Evolutionary conservation across 2,797 vertebrate genomes (phyloP), one percentile per base, ranked within the genome.

Genomic region (Macropus fuliginosus): DNA sequence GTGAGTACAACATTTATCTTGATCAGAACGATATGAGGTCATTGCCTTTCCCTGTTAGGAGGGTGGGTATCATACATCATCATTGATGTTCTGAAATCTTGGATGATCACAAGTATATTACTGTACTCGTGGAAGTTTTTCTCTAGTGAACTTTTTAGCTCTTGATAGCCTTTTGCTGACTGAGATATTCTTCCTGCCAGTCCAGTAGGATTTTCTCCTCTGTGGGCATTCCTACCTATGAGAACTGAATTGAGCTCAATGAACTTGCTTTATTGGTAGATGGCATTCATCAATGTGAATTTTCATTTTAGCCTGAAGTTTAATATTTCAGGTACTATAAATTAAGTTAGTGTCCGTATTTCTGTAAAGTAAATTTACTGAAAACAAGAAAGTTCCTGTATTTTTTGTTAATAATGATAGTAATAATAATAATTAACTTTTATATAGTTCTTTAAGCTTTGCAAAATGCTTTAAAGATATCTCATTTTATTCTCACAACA

Each of bases 261-360:
- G 40, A 92, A 90, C 94, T 96, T 89, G n/a, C 55, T 56, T 92
- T 95, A 96, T 81, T 89, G 94, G 59, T 87, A 90, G 93, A 54
- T 1, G 31, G n/a, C 28, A 94, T 94, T 16, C 93, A 90, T 56
- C 21, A 92, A n/a, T 94, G 1, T 29, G 90, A 55, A 93, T 46
- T 81, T 27, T 81, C 28, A 93, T 40, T 74, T 27, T 81, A 31
- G 90, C 95, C 74, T 96, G 93, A 96, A 97, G 34, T 91, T 62
- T 90, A 93, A 95, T 90, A 29, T 62, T 97, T 96, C n/a, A 18
- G 91, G 12, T 94, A 96, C 27, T 91, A 34, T 56, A 89, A 92
- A 94, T 91, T 10, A 91, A 31, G 59, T 96, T 93, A 89, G 54
- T 96, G 34, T 74, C 46, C 8, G 5, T 66, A 66, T n/a, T 66